Evolutionary conservation across 2,113 vertebrate genomes (phyloP), one percentile per base, ranked within the genome.

Genomic region (Dissostichus mawsoni): DNA sequence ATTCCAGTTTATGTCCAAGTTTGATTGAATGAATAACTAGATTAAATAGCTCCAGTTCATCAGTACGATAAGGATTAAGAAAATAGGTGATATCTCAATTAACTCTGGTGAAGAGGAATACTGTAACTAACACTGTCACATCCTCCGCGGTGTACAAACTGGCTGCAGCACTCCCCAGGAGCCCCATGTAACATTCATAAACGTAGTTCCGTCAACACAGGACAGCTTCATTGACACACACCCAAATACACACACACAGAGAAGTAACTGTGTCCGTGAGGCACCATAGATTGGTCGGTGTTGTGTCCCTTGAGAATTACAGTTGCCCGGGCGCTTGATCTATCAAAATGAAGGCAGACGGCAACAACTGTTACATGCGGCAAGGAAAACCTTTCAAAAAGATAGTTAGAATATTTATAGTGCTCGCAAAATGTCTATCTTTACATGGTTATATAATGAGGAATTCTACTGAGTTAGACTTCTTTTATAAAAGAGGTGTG

Each of bases 381-480:
- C 65, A 74, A 83, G 69, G 44, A 85, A 57, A 52, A 69, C 68
- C 68, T 59, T 75, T 89, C 79, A 85, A 58, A 90, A 67, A 52
- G 23, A 86, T 69, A 83, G 51, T 81, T 59, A 64, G 77, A 89
- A 90, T 88, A 86, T 90, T 93, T 84, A 92, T 87, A 81, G 51
- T 74, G 69, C 69, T 81, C 61, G 51, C 23, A 75, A 91, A 92
- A 86, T 55, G 74, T 82, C 74, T 87, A 57, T 58, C 65, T 55
- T 69, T 68, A 74, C 70, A 79, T 73, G 73, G 51, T 71, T 62
- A 69, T 75, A 67, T 89, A 88, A 91, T 85, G 83, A 91, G 71
- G 78, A 91, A 86, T 77, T 85, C 76, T 84, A 92, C 90, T 14
- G 73, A 86, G 86, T 76, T 72, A 18, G 90, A 93, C 86, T 83